Evolutionary conservation across 2,797 vertebrate genomes (phyloP), one percentile per base, ranked within the genome.

Genomic region (Brachymystax lenok): DNA sequence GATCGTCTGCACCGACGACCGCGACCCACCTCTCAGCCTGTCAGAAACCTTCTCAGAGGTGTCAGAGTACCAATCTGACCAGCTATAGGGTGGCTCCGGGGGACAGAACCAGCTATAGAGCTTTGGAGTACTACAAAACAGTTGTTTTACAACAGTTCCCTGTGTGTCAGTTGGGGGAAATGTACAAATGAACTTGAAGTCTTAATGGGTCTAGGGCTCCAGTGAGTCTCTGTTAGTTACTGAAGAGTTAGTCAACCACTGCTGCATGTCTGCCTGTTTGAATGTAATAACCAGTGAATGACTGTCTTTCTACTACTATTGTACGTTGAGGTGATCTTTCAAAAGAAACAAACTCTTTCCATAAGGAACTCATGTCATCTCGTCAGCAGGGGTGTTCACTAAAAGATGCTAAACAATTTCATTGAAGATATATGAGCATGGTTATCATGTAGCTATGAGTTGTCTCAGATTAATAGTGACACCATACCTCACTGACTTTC

Each of bases 21-120:
- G 95, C 84, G 94, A 96, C 80, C 95, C 95, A 74, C 94, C 95
- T 17, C 86, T 95, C 33, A 95, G 95, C 86, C 93, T 96, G 78
- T 96, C 95, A 0, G 94, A 95, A 81, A 93, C 88, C 24, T 91
- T 94, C 66, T 94, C 94, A 0, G 94, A 95, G 80, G 89, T 91
- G 5, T 93, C 94, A 0, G 93, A 93, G 61, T 95, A 94, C 79
- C 94, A 93, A 67, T 73, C 89, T 4, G 84, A 89, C 46, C 87
- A 88, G 77, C 78, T 89, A 2, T 87, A 86, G 63, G 64, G 59
- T 35, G 54, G 6, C 8, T 3, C 3, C 19, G 5, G 30, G 16
- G 24, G 46, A 74, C 54, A 52, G 51, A 19, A 19, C 54, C 17
- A 56, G 19, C 17, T 56, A 61, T 24, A 61, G 54, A 19, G 56